Percentiles rank a stretch among this genome's conserved stretches.
Conservation (phyloP, 2,113 vertebrate genomes). For the Anguilla japonica region DNA sequence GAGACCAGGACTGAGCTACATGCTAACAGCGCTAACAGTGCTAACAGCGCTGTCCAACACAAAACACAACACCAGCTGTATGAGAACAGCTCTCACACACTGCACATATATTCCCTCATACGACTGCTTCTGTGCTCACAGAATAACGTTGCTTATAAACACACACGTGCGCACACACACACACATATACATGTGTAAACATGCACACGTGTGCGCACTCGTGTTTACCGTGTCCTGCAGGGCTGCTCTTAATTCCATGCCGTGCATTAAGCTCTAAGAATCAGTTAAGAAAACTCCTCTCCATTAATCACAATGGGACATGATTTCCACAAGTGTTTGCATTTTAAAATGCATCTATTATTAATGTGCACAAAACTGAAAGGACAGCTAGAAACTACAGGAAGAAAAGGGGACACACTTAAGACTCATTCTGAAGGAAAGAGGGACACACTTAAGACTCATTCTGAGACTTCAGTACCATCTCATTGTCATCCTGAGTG, state of each 20-base stretch:
- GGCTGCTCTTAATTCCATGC: slow-evolving; percentile 15
- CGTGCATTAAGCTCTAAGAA: neutral
- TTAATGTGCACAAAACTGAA: slow-evolving; percentile 66
- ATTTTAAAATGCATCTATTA: slow-evolving; percentile 70
- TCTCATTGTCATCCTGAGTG: neutral
- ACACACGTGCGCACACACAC: too few species aligned
- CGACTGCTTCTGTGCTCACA: too few species aligned
- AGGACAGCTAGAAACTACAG: slow-evolving; percentile 47
- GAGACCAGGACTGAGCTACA: too few species aligned
- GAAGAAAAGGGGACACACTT: neutral
- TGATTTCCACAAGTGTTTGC: slow-evolving; percentile 55
- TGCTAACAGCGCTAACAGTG: too few species aligned
- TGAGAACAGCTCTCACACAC: too few species aligned
- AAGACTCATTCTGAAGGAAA: neutral
- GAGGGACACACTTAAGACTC: neutral
- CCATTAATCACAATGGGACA: slow-evolving; percentile 41
- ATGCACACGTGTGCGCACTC: too few species aligned
- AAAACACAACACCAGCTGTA: too few species aligned
- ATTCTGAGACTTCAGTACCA: neutral
- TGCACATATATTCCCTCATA: too few species aligned
- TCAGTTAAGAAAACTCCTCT: neutral
- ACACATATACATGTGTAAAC: too few species aligned
- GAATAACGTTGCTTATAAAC: too few species aligned
- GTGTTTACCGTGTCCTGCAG: too few species aligned
- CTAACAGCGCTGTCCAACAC: too few species aligned